Percentiles rank a stretch among this genome's conserved stretches.
These are phyloP conservation scores for Chloromyia formosa DNA, from an alignment of 2,888 invertebrate species.

Conservation along the genomic window DNA sequence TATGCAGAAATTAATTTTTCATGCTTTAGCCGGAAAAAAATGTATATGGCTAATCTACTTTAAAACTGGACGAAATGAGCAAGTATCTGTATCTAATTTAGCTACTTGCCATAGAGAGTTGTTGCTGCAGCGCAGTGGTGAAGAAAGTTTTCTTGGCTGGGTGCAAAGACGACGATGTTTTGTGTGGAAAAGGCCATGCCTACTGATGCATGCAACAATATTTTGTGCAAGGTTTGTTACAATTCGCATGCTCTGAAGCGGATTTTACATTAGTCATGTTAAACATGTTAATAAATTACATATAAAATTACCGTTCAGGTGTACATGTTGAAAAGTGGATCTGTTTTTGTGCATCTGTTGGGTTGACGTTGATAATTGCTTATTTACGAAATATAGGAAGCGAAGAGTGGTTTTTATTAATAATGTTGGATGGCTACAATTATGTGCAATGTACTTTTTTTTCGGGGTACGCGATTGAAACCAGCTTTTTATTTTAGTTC, in stretches of 20 bases:
- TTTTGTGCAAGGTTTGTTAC: background rate
- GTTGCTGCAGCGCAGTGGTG: too few relatives aligned
- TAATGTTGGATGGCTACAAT: too few relatives aligned
- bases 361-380: background rate
- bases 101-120: background rate
- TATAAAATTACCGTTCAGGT: background rate
- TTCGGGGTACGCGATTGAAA: too few relatives aligned
- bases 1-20: slow-evolving; percentile 16
- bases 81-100: slow-evolving; percentile 23
- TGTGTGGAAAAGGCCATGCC: background rate
- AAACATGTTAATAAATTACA: slow-evolving; percentile 6
- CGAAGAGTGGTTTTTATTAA: background rate
- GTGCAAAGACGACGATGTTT: background rate
- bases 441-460: too few relatives aligned
- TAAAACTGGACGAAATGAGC: slow-evolving; percentile 8
- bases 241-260: background rate
- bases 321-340: background rate
- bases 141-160: slow-evolving; percentile 11
- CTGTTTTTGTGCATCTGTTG: background rate
- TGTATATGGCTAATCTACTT: slow-evolving; percentile 26
- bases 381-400: slow-evolving; percentile 3
- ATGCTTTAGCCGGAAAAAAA: background rate
- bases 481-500: too few relatives aligned
- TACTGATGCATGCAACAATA: background rate
- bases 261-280: slow-evolving; percentile 8